A percentile compares a stretch with the other conserved stretches of the same genome.
These are phyloP conservation scores for Phodopus roborovskii DNA, from an alignment of 2,113 vertebrate species.

Conservation along the genomic window DNA sequence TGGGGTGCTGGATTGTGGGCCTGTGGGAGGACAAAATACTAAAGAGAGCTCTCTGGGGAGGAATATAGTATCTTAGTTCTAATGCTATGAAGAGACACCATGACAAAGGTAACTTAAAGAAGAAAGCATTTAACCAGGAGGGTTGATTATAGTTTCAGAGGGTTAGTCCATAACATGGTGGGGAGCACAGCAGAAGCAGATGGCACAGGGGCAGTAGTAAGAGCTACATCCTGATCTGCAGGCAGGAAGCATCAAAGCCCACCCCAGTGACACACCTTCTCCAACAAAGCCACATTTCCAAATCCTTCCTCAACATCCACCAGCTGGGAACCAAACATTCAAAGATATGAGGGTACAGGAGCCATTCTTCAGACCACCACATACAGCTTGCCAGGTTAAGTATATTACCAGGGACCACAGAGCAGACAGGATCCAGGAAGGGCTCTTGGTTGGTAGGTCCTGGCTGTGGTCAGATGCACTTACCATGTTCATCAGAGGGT, in stretches of 20 bases:
- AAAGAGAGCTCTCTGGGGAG: accelerated
- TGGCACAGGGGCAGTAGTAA: background rate
- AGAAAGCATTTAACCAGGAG: background rate
- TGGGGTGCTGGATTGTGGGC: background rate
- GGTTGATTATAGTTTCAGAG: background rate
- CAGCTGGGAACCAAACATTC: background rate
- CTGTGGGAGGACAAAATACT: accelerated
- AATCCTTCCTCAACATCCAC: background rate
- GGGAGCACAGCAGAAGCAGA: background rate
- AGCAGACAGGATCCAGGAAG: background rate
- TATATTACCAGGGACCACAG: background rate
- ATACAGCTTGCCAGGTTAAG: background rate
- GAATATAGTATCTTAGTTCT: background rate
- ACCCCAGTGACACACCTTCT: background rate
- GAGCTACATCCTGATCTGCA: background rate
- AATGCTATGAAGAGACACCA: background rate
- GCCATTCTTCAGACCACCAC: background rate
- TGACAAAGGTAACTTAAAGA: background rate
- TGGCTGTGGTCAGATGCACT: too few relatives aligned
- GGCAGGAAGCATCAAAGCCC: background rate
- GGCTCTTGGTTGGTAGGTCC: background rate
- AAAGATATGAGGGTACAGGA: background rate
- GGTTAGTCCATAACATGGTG: background rate
- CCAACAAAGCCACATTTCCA: background rate
- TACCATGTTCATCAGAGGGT: too few relatives aligned